These are phyloP conservation scores for Onychostruthus taczanowskii DNA, from an alignment of 2,113 vertebrate species.

Conservation along the genomic window DNA sequence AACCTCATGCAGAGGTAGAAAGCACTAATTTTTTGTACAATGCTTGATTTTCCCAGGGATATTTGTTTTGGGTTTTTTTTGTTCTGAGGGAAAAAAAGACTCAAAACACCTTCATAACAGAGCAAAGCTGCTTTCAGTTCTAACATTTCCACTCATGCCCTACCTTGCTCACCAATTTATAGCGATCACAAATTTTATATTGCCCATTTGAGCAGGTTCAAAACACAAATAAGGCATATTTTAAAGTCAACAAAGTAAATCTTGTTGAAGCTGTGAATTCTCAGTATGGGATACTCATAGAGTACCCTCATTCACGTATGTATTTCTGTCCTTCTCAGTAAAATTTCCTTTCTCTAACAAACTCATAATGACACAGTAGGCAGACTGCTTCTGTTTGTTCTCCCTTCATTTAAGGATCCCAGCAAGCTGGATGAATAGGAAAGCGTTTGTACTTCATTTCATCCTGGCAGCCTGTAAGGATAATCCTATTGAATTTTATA, in stretches of 20 bases:
- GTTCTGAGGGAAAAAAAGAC: background rate
- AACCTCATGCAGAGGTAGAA: background rate
- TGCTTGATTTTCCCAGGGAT: background rate
- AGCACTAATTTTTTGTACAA: background rate
- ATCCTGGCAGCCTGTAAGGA: background rate
- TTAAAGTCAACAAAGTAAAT: background rate
- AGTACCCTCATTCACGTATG: background rate
- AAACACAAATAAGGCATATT: background rate
- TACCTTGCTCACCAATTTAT: background rate
- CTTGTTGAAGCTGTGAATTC: background rate
- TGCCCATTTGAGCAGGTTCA: background rate
- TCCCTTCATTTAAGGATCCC: background rate
- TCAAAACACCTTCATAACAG: background rate
- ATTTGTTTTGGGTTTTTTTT: background rate
- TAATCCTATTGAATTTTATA: slow-evolving; percentile 1
- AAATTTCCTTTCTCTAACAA: background rate
- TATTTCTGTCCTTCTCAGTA: background rate
- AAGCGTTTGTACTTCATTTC: background rate
- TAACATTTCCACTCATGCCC: background rate
- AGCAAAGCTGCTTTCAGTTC: background rate
- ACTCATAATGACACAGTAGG: background rate
- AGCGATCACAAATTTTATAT: background rate
- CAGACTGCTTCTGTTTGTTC: background rate
- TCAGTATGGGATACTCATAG: background rate
- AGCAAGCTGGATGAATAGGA: background rate